These are phyloP conservation scores for Ia io DNA, from an alignment of 2,113 vertebrate genomes.

Conservation along the genomic window DNA sequence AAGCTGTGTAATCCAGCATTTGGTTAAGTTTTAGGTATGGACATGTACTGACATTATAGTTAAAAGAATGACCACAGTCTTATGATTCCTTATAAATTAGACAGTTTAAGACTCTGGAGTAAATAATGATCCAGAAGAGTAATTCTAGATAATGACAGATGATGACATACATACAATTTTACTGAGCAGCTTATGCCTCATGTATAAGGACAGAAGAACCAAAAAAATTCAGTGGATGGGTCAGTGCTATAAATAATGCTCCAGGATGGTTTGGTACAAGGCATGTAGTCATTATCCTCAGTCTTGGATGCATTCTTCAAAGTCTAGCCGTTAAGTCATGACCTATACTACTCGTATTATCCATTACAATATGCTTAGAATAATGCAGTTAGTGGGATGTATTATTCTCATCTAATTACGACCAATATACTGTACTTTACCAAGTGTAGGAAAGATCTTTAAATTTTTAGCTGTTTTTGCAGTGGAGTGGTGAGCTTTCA, in stretches of 20 bases:
- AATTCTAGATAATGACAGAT: constrained; percentile 12
- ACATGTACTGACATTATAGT: not conserved
- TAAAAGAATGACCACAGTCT: not conserved
- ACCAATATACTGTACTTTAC: constrained; percentile 20
- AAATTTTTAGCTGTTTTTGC: constrained; percentile 39
- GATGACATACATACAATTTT: not conserved
- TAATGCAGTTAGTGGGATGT: not conserved
- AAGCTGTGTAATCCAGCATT: not conserved
- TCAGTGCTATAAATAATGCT: not conserved
- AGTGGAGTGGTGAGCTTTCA: constrained; percentile 49
- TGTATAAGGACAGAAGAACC: not conserved
- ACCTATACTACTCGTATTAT: not conserved
- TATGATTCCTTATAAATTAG: not conserved
- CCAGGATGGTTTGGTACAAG: not conserved
- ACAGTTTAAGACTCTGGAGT: constrained; percentile 12
- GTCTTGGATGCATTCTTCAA: not conserved
- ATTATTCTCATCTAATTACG: not conserved
- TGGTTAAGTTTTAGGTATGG: not conserved
- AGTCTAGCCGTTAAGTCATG: not conserved
- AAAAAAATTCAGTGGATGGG: not conserved
- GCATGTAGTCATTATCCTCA: not conserved
- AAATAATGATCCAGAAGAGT: not conserved
- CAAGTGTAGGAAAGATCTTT: not conserved
- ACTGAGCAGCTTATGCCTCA: not conserved
- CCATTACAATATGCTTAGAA: constrained; percentile 20